Base-by-base conservation (phyloP, 2,797 vertebrate genomes). In the Coccyzus lansbergi region DNA sequence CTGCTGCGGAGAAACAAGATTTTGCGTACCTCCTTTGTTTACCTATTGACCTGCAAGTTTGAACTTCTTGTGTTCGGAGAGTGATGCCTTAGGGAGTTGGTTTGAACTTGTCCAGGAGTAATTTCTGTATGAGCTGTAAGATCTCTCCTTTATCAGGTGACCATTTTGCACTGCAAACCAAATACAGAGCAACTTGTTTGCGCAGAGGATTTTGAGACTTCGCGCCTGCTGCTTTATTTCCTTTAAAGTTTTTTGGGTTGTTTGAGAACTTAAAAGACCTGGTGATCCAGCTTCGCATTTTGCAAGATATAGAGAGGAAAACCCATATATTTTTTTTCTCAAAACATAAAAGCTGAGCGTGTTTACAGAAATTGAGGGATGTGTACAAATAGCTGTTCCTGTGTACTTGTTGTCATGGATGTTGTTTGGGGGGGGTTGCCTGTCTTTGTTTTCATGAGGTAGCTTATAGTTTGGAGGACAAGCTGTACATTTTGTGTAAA, bases 401-500 rank as follows among this genome's bases (percentile, higher is more conserved):
- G 60, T 25, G 63, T 24, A 1, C 58, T 48, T 74, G 46, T 55
- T 67, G 3, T 28, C 14, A 2, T 29, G 15, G 33, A 6, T 21
- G 10, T 44, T 52, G 6, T 38, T 65, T 7, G 38, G 16, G 16
- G 16, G 16, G 6, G 11, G 29, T 16, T 44, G 77, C 31, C 15
- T 31, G 36, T 28, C 46, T 44, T 31, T 63, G 51, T n/a, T 79
- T 83, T 89, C 19, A 31, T 60, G 6, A 36, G 24, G 5, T 17
- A 55, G 26, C n/a, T 60, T 20, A 9, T 52, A 38, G 38, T 55
- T 78, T 44, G n/a, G 44, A 90, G 67, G 55, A 31, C 15, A 36
- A 63, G 11, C 17, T 68, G 18, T 28, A 15, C 0, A 1, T 10
- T 29, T 67, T 46, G 5, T 0, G 1, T 48, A 48, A 65, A 68